These are phyloP conservation scores for Percina caprodes DNA, from an alignment of 2,113 vertebrate genomes.

Conservation along the genomic window DNA sequence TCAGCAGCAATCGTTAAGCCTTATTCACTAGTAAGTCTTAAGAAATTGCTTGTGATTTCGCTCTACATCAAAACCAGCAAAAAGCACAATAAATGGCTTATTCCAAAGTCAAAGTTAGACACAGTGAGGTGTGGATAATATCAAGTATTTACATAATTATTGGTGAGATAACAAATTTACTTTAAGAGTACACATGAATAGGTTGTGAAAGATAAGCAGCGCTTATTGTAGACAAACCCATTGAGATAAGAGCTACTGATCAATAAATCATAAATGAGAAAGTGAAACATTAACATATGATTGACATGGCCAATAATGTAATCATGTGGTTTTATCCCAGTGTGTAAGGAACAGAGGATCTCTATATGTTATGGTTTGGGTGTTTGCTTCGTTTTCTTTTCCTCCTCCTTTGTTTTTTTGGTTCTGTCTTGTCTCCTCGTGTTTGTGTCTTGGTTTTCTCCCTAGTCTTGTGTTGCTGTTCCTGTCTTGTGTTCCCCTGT, in stretches of 20 bases:
- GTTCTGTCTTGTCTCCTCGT: no score
- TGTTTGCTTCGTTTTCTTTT: no score
- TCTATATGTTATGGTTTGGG: not conserved
- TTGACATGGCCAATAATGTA: not conserved
- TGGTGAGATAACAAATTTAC: conserved; percentile 2
- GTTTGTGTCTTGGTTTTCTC: no score
- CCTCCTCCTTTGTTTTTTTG: no score
- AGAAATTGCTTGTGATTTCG: conserved; percentile 11
- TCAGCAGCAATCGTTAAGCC: conserved; percentile 9
- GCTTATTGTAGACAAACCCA: conserved; percentile 23
- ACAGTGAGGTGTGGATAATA: not conserved
- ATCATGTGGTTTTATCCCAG: not conserved
- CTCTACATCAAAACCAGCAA: conserved; percentile 33
- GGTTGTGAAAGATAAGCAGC: conserved; percentile 23
- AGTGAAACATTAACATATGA: conserved; percentile 45
- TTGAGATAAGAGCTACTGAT: conserved; percentile 7
- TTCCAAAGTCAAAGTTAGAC: conserved; percentile 7
- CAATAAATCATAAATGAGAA: conserved; percentile 1
- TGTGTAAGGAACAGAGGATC: not conserved
- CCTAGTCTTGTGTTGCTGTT: no score
- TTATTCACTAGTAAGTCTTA: not conserved
- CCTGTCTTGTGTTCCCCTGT: no score
- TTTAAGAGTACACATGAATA: conserved; percentile 25
- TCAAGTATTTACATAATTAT: conserved; percentile 1
- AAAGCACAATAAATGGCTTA: conserved; percentile 14